Evolutionary conservation across 2,797 vertebrate species (phyloP).

Genomic region (Acrossocheilus wenchowensis): DNA sequence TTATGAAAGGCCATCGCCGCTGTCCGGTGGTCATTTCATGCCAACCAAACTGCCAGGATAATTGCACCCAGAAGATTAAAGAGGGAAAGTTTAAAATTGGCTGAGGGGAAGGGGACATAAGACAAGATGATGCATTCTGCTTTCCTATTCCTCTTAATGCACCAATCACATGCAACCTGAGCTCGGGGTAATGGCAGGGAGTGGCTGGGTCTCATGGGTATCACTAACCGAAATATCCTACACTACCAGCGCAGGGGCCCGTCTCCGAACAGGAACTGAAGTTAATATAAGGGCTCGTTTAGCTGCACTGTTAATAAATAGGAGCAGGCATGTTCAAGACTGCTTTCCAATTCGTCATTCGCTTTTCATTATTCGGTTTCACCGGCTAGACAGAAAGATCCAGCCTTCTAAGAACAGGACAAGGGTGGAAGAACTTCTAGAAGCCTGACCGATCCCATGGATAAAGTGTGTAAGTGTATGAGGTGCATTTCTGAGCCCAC

Average conservation of each 20-base stretch:
- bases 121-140: slow-evolving; percentile 67
- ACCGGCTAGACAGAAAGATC: slow-evolving; percentile 6
- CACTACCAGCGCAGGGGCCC: slow-evolving; percentile 33
- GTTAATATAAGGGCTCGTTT: slow-evolving; percentile 65
- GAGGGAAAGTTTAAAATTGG: slow-evolving; percentile 70
- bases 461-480: slow-evolving; percentile 23
- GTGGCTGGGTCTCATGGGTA: slow-evolving; percentile 65
- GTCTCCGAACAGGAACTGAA: slow-evolving; percentile 60
- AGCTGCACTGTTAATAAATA: slow-evolving; percentile 66
- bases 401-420: slow-evolving; percentile 26
- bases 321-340: slow-evolving; percentile 53
- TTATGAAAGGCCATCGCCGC: slow-evolving; percentile 37
- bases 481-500: slow-evolving; percentile 54
- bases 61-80: slow-evolving; percentile 78
- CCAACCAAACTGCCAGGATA: slow-evolving; percentile 77
- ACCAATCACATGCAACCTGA: slow-evolving; percentile 75
- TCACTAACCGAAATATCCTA: slow-evolving; percentile 65
- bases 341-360: slow-evolving; percentile 53
- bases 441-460: slow-evolving; percentile 42
- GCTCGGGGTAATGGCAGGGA: slow-evolving; percentile 65
- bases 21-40: slow-evolving; percentile 66
- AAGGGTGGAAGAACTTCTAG: slow-evolving; percentile 27
- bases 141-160: slow-evolving; percentile 64
- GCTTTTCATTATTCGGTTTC: slow-evolving; percentile 57
- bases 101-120: slow-evolving; percentile 74